These are phyloP conservation scores for Thumatha senex DNA, from an alignment of 2,888 invertebrate genomes.

Conservation along the genomic window DNA sequence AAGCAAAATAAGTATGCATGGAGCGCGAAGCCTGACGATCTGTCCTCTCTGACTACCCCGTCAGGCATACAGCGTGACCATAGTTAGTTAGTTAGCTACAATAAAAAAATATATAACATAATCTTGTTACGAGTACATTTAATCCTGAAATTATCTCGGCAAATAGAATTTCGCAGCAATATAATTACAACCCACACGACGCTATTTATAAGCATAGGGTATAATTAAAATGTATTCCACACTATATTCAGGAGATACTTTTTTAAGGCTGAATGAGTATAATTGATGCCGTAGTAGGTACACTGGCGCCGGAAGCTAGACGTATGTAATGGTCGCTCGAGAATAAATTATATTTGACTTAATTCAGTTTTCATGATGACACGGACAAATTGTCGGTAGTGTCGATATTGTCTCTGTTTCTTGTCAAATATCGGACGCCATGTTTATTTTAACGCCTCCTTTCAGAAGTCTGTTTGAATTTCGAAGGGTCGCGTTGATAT, in stretches of 20 bases:
- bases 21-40: no score
- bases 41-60: no score
- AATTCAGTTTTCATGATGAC: slow-evolving; percentile 25
- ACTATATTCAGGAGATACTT: slow-evolving; percentile 1
- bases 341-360: slow-evolving; percentile 39
- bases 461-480: slow-evolving; percentile 9
- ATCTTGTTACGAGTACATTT: background rate
- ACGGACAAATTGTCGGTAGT: slow-evolving; percentile 21
- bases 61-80: no score
- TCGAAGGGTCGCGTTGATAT: background rate
- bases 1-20: no score
- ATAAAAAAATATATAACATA: background rate
- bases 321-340: slow-evolving; percentile 19
- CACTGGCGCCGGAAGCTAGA: slow-evolving; percentile 14
- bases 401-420: slow-evolving; percentile 15
- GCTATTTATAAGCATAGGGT: background rate
- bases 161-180: background rate
- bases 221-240: slow-evolving; percentile 4
- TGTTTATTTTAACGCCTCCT: slow-evolving; percentile 7
- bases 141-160: background rate
- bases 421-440: slow-evolving; percentile 11
- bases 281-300: slow-evolving; percentile 20
- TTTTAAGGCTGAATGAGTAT: slow-evolving; percentile 24
- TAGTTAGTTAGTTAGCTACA: no score
- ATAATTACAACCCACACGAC: background rate